phyloP scores from a whole-genome alignment of 2,113 vertebrate genomes.

The Nettapus auritus region DNA sequence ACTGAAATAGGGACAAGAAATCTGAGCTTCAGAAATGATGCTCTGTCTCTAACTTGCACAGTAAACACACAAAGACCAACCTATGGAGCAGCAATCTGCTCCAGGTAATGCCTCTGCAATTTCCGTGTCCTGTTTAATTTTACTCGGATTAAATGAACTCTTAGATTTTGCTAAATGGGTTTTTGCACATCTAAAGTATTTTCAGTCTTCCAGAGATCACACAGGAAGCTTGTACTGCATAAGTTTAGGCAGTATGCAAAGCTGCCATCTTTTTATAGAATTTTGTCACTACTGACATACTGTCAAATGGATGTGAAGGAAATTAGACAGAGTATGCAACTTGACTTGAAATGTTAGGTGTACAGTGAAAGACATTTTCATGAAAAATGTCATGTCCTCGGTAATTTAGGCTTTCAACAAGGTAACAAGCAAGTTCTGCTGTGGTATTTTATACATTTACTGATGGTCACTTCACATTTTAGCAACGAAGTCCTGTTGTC shows the following conservation, averaged over 20 bases:
- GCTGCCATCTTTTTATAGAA: constrained; percentile 69
- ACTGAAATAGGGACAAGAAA: not conserved
- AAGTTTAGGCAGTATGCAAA: constrained; percentile 62
- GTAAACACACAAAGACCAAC: not conserved
- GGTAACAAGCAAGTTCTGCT: not conserved
- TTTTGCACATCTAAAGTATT: constrained; percentile 43
- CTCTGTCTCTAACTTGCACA: not conserved
- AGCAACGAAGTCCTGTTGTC: not conserved
- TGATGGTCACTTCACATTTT: not conserved
- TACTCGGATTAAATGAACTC: not conserved
- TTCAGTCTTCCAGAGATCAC: constrained; percentile 64
- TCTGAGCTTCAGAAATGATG: not conserved
- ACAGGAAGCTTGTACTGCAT: constrained; percentile 54
- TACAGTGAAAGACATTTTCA: constrained; percentile 11
- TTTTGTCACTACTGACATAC: constrained; percentile 58
- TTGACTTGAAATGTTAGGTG: constrained; percentile 46
- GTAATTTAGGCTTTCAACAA: not conserved
- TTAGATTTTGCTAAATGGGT: not conserved
- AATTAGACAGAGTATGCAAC: constrained; percentile 52
- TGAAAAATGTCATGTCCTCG: constrained; percentile 22
- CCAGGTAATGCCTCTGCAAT: not conserved
- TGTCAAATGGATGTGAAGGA: constrained; percentile 48
- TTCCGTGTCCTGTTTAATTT: constrained; percentile 29
- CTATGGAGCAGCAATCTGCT: not conserved
- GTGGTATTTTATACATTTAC: not conserved